phyloP scores from a whole-genome alignment of 2,113 vertebrate genomes.

The Procapra przewalskii region DNA sequence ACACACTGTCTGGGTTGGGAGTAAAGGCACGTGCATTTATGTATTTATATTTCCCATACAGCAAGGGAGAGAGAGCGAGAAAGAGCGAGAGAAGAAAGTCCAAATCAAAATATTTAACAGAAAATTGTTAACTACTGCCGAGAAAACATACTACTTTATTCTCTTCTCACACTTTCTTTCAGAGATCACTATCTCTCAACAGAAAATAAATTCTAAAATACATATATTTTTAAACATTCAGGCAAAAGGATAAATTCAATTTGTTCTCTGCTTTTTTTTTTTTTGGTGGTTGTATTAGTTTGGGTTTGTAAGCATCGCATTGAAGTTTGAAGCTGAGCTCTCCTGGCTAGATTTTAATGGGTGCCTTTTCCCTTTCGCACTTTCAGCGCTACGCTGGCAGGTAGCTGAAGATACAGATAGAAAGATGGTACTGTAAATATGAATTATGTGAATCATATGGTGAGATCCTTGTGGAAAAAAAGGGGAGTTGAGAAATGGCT shows the following conservation, averaged over 20 bases:
- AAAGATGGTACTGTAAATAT: slow-evolving; percentile 87
- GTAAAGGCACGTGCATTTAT: slow-evolving; percentile 68
- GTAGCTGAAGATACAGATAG: slow-evolving; percentile 83
- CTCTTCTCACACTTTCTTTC: slow-evolving; percentile 73
- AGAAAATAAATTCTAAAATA: slow-evolving; percentile 64
- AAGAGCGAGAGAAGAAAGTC: slow-evolving; percentile 33
- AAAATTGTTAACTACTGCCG: slow-evolving; percentile 64
- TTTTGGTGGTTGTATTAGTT: slow-evolving; percentile 27
- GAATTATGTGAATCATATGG: slow-evolving; percentile 89
- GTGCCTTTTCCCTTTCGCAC: slow-evolving; percentile 77
- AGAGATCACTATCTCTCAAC: slow-evolving; percentile 57
- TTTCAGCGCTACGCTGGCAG: slow-evolving; percentile 77
- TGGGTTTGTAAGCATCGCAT: slow-evolving; percentile 59
- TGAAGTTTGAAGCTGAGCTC: slow-evolving; percentile 78
- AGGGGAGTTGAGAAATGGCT: slow-evolving; percentile 89
- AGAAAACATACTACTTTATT: slow-evolving; percentile 72
- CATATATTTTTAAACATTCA: slow-evolving; percentile 62
- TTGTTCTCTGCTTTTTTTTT: neutral
- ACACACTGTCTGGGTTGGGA: slow-evolving; percentile 78
- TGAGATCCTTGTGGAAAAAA: slow-evolving; percentile 82
- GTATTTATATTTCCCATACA: slow-evolving; percentile 49
- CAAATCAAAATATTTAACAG: slow-evolving; percentile 76
- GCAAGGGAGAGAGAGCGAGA: neutral
- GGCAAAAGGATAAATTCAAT: slow-evolving; percentile 61
- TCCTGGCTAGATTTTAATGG: slow-evolving; percentile 78